phyloP scores from a whole-genome alignment of 1,140 invertebrate species.

The Papilio helenus region DNA sequence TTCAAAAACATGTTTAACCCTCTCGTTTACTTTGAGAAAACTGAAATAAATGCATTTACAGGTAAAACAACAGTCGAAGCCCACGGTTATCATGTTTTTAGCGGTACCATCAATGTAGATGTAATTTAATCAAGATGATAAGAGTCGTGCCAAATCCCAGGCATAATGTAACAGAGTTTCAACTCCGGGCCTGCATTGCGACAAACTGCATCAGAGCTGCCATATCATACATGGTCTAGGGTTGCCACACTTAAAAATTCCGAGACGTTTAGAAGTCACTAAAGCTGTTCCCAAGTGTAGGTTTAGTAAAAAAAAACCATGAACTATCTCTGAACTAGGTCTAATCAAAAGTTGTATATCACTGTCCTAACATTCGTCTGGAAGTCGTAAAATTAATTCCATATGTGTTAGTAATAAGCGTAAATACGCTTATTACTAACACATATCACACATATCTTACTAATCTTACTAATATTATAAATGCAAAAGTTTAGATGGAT shows the following conservation, averaged over 20 bases:
- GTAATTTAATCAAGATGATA: conserved; percentile 21
- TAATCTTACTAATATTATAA: no score
- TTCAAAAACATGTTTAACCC: no score
- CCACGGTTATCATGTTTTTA: not conserved
- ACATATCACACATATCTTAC: no score
- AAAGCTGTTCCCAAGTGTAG: not conserved
- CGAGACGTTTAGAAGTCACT: not conserved
- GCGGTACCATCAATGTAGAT: not conserved
- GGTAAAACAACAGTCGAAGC: no score
- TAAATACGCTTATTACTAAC: no score
- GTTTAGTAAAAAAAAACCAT: not conserved
- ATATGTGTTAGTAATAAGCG: no score
- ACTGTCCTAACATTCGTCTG: not conserved
- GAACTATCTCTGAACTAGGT: no score
- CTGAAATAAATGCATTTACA: no score
- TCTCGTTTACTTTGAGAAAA: no score
- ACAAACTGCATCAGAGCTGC: conserved; percentile 24
- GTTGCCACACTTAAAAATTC: not conserved
- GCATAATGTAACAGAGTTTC: conserved; percentile 4
- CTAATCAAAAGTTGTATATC: not conserved
- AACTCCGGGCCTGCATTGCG: conserved; percentile 28
- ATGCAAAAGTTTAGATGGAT: no score
- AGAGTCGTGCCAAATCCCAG: not conserved
- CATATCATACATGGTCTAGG: conserved; percentile 30
- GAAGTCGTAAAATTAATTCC: not conserved